A percentile compares a stretch with the other conserved stretches of the same genome.
These are phyloP conservation scores for Meandrusa payeni DNA, from an alignment of 2,888 invertebrate genomes.

Conservation along the genomic window DNA sequence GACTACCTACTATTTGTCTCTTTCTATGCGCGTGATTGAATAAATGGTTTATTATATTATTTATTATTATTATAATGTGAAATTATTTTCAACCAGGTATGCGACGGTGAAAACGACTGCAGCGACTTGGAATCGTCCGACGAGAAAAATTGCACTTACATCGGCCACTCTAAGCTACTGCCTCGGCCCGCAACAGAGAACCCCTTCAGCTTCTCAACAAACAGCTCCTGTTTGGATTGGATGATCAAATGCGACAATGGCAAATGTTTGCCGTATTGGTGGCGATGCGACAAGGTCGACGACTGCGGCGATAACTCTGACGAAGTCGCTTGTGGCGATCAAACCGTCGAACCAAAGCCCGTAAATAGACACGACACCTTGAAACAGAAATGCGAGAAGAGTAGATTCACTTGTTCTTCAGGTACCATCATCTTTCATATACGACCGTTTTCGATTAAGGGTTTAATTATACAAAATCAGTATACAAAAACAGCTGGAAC, in stretches of 20 bases:
- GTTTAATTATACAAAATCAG: too few species aligned
- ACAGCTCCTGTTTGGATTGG: conserved; percentile 84
- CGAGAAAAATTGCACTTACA: conserved; percentile 84
- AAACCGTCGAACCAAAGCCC: conserved; percentile 42
- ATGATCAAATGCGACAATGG: conserved; percentile 88
- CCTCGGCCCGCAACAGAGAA: conserved; percentile 39
- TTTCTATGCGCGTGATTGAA: too few species aligned
- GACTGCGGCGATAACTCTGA: conserved; percentile 90
- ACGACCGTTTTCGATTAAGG: too few species aligned
- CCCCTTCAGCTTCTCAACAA: conserved; percentile 42
- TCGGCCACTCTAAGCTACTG: conserved; percentile 48
- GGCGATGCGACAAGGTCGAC: conserved; percentile 89
- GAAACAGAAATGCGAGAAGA: conserved; percentile 55
- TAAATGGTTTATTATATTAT: too few species aligned
- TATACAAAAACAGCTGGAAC: too few species aligned
- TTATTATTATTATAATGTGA: too few species aligned
- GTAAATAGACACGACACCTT: conserved; percentile 30
- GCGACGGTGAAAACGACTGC: conserved; percentile 88
- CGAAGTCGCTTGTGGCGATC: conserved; percentile 82
- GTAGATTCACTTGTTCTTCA: conserved; percentile 67
- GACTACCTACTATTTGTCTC: too few species aligned
- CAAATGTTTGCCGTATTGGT: conserved; percentile 88
- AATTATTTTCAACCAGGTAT: conserved; percentile 58
- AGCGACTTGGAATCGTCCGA: conserved; percentile 83
- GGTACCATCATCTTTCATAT: conserved; percentile 41